Evolutionary conservation across 2,888 invertebrate genomes (phyloP).

Genomic region (Euclidia mi): DNA sequence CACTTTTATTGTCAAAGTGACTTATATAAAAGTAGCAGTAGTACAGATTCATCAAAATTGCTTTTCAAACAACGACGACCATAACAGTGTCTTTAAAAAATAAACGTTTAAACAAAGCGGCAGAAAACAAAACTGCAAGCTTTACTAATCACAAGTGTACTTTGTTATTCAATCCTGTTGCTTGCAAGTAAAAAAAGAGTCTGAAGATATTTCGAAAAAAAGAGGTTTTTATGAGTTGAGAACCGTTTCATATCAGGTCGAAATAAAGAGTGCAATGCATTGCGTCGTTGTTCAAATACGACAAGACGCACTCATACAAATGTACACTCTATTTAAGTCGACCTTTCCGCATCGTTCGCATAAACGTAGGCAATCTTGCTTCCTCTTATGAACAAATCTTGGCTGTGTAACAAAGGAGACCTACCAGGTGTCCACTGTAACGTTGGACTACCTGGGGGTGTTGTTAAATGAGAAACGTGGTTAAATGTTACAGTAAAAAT

Average conservation of each 20-base stretch:
- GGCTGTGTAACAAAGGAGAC: no score
- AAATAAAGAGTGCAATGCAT: slow-evolving; percentile 80
- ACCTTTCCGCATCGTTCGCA: slow-evolving; percentile 67
- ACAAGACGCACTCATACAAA: slow-evolving; percentile 85
- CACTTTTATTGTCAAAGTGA: no score
- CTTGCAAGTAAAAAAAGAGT: slow-evolving; percentile 70
- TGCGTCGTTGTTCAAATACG: slow-evolving; percentile 77
- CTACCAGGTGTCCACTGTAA: no score
- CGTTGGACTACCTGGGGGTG: no score
- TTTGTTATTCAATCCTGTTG: slow-evolving; percentile 76
- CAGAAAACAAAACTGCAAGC: slow-evolving; percentile 51
- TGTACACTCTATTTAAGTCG: slow-evolving; percentile 75
- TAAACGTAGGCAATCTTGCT: slow-evolving; percentile 74
- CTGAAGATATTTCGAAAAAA: slow-evolving; percentile 69
- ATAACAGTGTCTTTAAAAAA: no score
- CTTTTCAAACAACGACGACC: no score
- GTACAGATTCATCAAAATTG: no score
- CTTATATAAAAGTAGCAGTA: no score
- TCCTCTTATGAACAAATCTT: slow-evolving; percentile 35
- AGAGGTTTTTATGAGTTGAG: slow-evolving; percentile 70
- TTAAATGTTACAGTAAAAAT: no score
- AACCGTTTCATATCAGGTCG: slow-evolving; percentile 78
- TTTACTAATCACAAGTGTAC: slow-evolving; percentile 73
- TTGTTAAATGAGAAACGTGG: no score
- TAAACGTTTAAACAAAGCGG: slow-evolving; percentile 23